Evolutionary conservation across 2,888 invertebrate genomes (phyloP), one percentile per base, ranked within the genome.

Genomic region (Acanthosepion lycidas): DNA sequence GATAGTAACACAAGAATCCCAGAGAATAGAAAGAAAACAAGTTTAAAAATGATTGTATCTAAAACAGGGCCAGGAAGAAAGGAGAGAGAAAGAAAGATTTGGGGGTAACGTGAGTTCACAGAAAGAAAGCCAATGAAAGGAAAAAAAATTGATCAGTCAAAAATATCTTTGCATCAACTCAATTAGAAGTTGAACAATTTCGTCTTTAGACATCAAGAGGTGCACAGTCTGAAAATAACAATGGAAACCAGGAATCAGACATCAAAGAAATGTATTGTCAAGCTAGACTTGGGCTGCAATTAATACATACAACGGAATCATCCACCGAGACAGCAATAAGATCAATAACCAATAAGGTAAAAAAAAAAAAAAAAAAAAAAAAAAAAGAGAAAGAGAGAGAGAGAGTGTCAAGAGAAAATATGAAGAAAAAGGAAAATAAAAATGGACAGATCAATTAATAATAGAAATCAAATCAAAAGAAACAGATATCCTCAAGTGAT

Each of bases 141-240:
- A 23, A 3, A 18, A 9, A 33, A 33, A 78, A 78, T 78, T 78
- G 12, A 15, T 78, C 78, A 78, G 78, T 78, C 78, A 33, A 78
- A 78, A 78, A 78, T 78, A 78, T 78, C n/a, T 78, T 78, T 78
- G 78, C 78, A 33, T 78, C 78, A 78, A 78, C 78, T n/a, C 78
- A 78, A 78, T 78, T 78, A 78, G 78, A 78, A 78, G 78, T n/a
- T n/a, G 78, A 15, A 15, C n/a, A 78, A 78, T 78, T 78, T 78
- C 18, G 78, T 78, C n/a, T 78, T 78, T 78, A 9, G 78, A 78
- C 78, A 78, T 78, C 78, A 78, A 78, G 78, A 78, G 78, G 78
- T 33, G 15, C 78, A 78, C 78, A n/a, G 78, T 78, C 78, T 78
- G 78, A 78, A 78, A 78, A 78, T 78, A 78, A 78, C 78, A 78